These are phyloP conservation scores for Lamprotornis superbus DNA, from an alignment of 2,113 vertebrate species.

Conservation along the genomic window DNA sequence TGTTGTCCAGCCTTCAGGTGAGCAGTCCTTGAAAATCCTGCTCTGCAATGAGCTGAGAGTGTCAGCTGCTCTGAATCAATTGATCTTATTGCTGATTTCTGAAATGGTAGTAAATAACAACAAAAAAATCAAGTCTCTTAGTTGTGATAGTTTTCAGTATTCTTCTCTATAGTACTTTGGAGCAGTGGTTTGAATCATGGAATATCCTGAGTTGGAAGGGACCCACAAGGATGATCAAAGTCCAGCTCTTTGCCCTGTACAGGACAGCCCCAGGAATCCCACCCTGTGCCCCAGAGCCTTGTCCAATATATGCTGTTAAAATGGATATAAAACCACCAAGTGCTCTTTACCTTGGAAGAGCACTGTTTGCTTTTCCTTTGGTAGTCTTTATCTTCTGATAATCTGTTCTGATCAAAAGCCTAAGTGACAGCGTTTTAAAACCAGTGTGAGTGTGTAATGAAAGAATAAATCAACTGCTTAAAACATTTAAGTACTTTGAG, in stretches of 20 bases:
- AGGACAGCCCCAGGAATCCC: not conserved
- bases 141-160: not conserved
- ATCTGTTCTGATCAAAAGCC: not conserved
- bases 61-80: accelerated
- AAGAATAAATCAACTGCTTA: not conserved
- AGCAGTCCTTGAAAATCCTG: not conserved
- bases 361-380: not conserved
- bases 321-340: not conserved
- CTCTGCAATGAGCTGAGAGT: not conserved
- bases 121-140: no score
- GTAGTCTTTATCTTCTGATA: not conserved
- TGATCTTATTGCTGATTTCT: not conserved
- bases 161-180: not conserved
- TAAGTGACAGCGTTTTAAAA: not conserved
- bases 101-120: not conserved
- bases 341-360: not conserved
- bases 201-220: not conserved
- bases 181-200: not conserved
- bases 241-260: not conserved
- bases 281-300: not conserved
- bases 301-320: not conserved
- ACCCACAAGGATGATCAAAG: not conserved
- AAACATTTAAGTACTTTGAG: not conserved
- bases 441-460: not conserved
- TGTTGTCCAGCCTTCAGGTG: slow-evolving; percentile 85